Percentiles rank a stretch among this genome's conserved stretches.
Evolutionary conservation across 64 coral and sea anemone genomes (phyloP).

Genomic region (Anthopleura sola): DNA sequence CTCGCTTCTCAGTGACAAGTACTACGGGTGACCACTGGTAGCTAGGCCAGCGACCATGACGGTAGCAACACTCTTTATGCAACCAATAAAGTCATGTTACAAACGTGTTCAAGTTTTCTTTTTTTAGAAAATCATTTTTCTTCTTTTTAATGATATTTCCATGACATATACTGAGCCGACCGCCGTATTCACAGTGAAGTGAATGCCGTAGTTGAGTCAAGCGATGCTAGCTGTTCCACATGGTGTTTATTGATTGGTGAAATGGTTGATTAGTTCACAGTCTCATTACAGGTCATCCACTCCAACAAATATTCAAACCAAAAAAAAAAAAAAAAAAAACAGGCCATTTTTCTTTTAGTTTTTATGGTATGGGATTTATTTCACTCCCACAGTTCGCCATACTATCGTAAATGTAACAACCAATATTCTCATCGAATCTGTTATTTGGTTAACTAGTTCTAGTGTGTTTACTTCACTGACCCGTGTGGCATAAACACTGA

Average conservation of each 20-base stretch:
- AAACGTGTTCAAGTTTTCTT: too few species aligned
- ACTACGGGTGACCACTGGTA: constrained; percentile 19
- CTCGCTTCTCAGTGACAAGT: background rate
- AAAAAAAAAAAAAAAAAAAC: background rate
- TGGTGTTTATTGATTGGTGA: background rate
- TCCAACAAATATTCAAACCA: background rate
- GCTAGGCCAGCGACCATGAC: background rate
- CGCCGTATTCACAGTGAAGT: too few species aligned
- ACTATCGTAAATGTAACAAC: too few species aligned
- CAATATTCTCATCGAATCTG: background rate
- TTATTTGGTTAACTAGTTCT: background rate
- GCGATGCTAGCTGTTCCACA: background rate
- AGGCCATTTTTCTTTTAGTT: background rate
- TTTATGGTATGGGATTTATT: background rate
- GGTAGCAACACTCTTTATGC: background rate
- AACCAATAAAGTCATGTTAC: too few species aligned
- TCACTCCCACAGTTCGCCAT: too few species aligned
- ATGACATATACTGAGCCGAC: too few species aligned
- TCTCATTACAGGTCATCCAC: background rate
- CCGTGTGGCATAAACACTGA: background rate
- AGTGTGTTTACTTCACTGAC: background rate
- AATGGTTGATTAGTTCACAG: background rate
- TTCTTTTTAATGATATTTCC: too few species aligned
- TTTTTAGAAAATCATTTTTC: too few species aligned
- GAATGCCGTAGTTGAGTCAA: too few species aligned